phyloP scores from a whole-genome alignment of 1,140 invertebrate genomes.

The Anagrus nilaparvatae region DNA sequence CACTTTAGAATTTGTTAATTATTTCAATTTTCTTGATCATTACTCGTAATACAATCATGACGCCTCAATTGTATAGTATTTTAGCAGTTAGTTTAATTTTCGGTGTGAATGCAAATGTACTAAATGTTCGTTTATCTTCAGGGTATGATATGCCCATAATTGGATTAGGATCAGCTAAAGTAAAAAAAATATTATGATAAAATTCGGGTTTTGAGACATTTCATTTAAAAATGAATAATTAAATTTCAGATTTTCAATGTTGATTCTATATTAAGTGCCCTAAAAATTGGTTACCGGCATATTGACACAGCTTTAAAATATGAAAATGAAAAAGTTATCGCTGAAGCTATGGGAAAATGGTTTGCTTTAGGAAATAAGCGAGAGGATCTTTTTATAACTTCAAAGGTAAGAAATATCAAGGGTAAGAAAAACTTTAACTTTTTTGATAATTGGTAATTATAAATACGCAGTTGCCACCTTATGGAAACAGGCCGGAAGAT shows the following conservation, averaged over 20 bases:
- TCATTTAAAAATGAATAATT: no score
- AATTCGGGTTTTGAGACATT: no score
- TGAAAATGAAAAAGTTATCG: conserved; percentile 8
- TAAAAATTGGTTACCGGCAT: conserved; percentile 10
- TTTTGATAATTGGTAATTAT: neutral
- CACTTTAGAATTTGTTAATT: no score
- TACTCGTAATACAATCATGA: no score
- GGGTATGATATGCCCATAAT: conserved; percentile 57
- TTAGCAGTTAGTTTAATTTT: no score
- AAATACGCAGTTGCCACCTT: conserved; percentile 33
- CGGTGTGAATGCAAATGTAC: no score
- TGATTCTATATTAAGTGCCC: conserved; percentile 2
- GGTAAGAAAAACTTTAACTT: no score
- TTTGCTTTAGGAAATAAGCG: conserved; percentile 7
- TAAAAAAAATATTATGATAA: no score
- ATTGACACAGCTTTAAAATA: conserved; percentile 13
- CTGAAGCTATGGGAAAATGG: conserved; percentile 8
- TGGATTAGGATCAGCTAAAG: conserved; percentile 72
- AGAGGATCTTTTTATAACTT: conserved; percentile 13
- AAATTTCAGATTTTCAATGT: no score
- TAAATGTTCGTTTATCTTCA: no score
- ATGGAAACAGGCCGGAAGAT: conserved; percentile 39
- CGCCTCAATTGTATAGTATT: no score
- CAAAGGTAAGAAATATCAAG: conserved; percentile 8
- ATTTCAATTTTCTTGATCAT: no score